Evolutionary conservation across 2,113 vertebrate genomes (phyloP).

Genomic region (Xiphophorus couchianus): DNA sequence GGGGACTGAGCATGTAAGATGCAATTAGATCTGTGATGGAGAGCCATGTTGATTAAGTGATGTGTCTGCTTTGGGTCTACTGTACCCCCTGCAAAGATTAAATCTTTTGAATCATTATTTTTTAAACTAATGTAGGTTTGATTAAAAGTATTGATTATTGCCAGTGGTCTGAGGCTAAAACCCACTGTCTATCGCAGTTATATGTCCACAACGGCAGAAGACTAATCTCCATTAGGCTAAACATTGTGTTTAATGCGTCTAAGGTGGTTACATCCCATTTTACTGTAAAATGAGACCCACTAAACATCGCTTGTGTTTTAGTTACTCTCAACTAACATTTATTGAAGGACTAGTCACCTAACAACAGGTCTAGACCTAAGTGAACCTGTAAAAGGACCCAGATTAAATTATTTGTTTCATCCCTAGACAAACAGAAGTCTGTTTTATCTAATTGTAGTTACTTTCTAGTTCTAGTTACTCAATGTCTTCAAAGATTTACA

Average conservation of each 20-base stretch:
- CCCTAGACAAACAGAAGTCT: too few relatives aligned
- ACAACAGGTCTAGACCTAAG: not conserved
- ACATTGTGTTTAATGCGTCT: not conserved
- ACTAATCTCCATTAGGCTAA: not conserved
- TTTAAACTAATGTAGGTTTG: not conserved
- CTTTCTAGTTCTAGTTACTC: too few relatives aligned
- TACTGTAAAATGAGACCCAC: not conserved
- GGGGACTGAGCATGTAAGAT: constrained; percentile 29
- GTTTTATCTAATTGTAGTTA: too few relatives aligned
- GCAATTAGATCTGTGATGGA: constrained; percentile 29
- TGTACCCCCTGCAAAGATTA: not conserved
- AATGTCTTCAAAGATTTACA: not conserved
- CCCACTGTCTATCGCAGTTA: not conserved
- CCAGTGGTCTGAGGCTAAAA: not conserved
- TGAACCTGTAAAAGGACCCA: too few relatives aligned
- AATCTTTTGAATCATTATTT: not conserved
- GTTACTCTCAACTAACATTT: not conserved
- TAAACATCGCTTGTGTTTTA: not conserved
- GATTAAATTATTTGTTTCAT: too few relatives aligned
- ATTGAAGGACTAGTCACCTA: not conserved
- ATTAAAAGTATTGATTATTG: constrained; percentile 3
- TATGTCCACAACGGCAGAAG: not conserved
- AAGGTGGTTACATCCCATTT: not conserved
- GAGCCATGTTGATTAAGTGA: constrained; percentile 32
- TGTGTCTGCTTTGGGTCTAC: constrained; percentile 3